Conservation (phyloP, 2,888 invertebrate species). For the Sarcophaga carnaria region DNA sequence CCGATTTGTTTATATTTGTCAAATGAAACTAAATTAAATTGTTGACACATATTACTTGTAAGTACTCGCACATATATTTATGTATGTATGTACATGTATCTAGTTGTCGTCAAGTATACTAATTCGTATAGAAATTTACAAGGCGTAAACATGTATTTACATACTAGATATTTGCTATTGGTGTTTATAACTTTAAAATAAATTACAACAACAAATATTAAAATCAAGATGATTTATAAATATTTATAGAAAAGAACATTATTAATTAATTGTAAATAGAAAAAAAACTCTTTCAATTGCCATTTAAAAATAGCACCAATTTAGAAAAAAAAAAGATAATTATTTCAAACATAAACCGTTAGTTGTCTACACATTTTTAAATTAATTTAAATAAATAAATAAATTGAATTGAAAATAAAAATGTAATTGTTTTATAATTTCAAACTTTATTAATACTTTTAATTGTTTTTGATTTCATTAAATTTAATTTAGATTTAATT, state of each 20-base stretch:
- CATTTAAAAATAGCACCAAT: neutral
- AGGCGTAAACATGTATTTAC: too few species aligned
- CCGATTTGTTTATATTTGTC: constrained; percentile 62
- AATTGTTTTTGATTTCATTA: constrained; percentile 51
- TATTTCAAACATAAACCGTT: neutral
- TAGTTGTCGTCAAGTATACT: constrained; percentile 44
- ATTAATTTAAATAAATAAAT: neutral
- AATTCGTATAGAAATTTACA: too few species aligned
- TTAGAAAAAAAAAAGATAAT: neutral
- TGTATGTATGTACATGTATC: too few species aligned
- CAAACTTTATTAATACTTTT: constrained; percentile 21
- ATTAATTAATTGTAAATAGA: too few species aligned
- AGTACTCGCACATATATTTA: neutral
- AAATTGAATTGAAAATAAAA: constrained; percentile 3
- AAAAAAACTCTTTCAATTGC: neutral
- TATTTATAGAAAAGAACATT: too few species aligned
- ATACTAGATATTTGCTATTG: too few species aligned
- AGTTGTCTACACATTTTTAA: neutral
- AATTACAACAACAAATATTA: too few species aligned
- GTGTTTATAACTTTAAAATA: too few species aligned
- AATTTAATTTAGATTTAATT: constrained; percentile 17
- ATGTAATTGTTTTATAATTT: constrained; percentile 8
- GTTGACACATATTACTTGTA: constrained; percentile 61
- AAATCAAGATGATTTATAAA: too few species aligned
- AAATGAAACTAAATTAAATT: constrained; percentile 68